Conservation (phyloP, 2,888 invertebrate species). For the Aspidiotus rigidus region DNA sequence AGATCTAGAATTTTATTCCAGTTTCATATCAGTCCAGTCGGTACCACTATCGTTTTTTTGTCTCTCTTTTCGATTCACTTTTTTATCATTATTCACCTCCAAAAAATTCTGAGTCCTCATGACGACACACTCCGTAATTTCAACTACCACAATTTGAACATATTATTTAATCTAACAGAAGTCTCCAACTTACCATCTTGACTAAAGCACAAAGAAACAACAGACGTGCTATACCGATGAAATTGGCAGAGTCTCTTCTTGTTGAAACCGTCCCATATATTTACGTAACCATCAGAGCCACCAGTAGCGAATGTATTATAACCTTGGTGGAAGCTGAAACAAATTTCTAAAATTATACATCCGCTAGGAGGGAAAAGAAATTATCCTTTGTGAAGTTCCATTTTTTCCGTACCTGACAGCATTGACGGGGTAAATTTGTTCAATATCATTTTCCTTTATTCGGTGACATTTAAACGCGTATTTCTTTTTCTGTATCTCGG, state of each 20-base stretch:
- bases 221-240: constrained; percentile 91
- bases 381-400: background rate
- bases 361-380: no score
- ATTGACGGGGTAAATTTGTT: constrained; percentile 95
- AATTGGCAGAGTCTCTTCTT: constrained; percentile 97
- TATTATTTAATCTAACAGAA: no score
- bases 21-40: no score
- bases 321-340: constrained; percentile 76
- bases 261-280: constrained; percentile 99
- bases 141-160: no score
- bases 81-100: no score
- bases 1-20: no score
- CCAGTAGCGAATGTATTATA: constrained; percentile 98
- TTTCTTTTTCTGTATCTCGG: constrained; percentile 94
- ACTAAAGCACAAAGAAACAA: constrained; percentile 87
- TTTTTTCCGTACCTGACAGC: constrained; percentile 57
- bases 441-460: constrained; percentile 85
- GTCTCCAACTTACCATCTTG: constrained; percentile 60
- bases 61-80: no score
- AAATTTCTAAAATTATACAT: background rate
- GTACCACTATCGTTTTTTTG: no score
- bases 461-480: constrained; percentile 98
- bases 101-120: no score
- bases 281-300: constrained; percentile 95
- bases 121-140: no score